Evolutionary conservation across 2,113 vertebrate species (phyloP).

Genomic region (Leuciscus idus): DNA sequence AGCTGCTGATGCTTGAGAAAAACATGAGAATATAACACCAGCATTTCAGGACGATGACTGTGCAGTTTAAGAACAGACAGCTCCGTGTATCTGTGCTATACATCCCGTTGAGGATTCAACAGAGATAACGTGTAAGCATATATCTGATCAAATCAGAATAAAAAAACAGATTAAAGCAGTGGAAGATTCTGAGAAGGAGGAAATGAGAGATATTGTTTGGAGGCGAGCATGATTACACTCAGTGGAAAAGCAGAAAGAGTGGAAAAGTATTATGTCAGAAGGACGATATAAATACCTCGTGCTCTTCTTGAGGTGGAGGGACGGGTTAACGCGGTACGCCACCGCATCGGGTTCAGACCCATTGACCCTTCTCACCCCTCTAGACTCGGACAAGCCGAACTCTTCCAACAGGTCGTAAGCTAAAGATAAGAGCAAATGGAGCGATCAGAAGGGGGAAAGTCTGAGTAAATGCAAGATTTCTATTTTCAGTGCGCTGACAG

Average conservation of each 20-base stretch:
- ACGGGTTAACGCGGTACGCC: slow-evolving; percentile 73
- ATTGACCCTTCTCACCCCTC: slow-evolving; percentile 66
- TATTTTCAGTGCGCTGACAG: background rate
- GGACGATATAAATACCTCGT: slow-evolving; percentile 60
- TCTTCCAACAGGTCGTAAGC: slow-evolving; percentile 76
- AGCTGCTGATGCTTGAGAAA: slow-evolving; percentile 30
- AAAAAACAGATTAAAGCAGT: background rate
- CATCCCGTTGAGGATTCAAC: background rate
- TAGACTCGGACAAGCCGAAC: slow-evolving; percentile 69
- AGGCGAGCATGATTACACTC: slow-evolving; percentile 39
- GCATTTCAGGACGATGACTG: slow-evolving; percentile 22
- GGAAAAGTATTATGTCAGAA: slow-evolving; percentile 48
- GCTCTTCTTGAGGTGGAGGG: slow-evolving; percentile 66
- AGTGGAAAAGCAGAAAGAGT: slow-evolving; percentile 42
- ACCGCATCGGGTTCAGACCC: slow-evolving; percentile 70
- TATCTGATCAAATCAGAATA: background rate
- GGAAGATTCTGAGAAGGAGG: background rate
- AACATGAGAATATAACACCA: background rate
- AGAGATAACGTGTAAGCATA: background rate
- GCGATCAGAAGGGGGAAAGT: background rate
- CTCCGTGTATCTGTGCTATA: background rate
- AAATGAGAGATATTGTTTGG: slow-evolving; percentile 46
- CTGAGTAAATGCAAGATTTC: background rate
- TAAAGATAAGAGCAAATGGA: slow-evolving; percentile 47
- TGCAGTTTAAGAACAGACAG: background rate